A percentile compares a stretch with the other conserved stretches of the same genome.
Conservation (phyloP, 2,113 vertebrate genomes). For the Tonatia bakeri region DNA sequence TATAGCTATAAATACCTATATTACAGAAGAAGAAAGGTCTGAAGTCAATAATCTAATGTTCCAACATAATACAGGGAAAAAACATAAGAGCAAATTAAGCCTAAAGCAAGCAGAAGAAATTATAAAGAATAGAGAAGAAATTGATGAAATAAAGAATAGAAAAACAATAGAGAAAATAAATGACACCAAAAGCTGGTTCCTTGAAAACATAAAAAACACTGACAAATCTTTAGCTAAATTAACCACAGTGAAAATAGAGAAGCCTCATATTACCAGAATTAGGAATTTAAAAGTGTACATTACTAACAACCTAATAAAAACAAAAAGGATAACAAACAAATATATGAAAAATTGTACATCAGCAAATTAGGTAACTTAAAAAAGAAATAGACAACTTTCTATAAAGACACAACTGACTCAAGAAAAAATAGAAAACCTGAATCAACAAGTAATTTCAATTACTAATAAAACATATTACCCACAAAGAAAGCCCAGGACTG, state of each 20-base stretch:
- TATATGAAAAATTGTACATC: background rate
- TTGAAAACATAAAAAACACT: slow-evolving; percentile 7
- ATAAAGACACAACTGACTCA: background rate
- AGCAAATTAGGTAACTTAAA: background rate
- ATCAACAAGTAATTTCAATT: background rate
- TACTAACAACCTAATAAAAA: background rate
- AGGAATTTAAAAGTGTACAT: background rate
- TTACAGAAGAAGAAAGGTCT: background rate
- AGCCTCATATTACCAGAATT: background rate
- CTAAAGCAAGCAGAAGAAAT: background rate
- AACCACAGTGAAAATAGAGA: background rate
- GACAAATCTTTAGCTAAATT: background rate
- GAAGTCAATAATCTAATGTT: background rate
- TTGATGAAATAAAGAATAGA: background rate
- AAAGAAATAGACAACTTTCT: background rate
- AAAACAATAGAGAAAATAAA: background rate
- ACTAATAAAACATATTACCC: background rate
- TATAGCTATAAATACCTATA: background rate
- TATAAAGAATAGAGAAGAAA: background rate
- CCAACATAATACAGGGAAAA: background rate
- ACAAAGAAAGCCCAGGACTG: background rate
- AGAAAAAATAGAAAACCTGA: background rate
- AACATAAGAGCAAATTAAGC: background rate
- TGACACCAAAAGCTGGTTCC: background rate
- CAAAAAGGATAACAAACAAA: background rate